These are phyloP conservation scores for Chiloscyllium plagiosum DNA, from an alignment of 2,113 vertebrate genomes.

Conservation along the genomic window DNA sequence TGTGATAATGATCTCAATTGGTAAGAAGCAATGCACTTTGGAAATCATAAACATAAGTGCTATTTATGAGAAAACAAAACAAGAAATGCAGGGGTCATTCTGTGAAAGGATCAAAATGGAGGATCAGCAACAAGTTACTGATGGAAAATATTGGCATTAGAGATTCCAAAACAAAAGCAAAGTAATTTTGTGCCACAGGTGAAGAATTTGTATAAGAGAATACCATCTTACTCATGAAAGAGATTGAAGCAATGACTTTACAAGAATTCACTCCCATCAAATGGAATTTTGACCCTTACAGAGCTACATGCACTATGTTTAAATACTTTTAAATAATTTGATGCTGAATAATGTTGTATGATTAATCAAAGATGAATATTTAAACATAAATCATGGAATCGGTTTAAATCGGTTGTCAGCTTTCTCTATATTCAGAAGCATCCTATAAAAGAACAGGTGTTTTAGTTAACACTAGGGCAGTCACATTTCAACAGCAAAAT, in stretches of 20 bases:
- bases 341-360: neutral
- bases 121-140: neutral
- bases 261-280: neutral
- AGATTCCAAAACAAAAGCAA: constrained; percentile 14
- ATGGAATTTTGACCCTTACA: neutral
- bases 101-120: neutral
- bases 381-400: neutral
- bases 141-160: neutral
- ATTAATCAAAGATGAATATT: constrained; percentile 22
- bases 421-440: neutral
- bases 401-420: neutral
- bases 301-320: neutral
- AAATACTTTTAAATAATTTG: constrained; percentile 4
- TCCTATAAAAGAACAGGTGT: neutral
- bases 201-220: neutral
- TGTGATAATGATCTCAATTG: neutral
- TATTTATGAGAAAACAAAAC: neutral
- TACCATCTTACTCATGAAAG: neutral
- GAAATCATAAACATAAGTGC: neutral
- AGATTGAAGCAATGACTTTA: neutral
- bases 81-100: neutral
- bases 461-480: neutral
- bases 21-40: neutral
- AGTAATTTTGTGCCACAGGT: neutral
- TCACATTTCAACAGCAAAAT: neutral